These are phyloP conservation scores for Percopsis omiscomaycus DNA, from an alignment of 2,797 vertebrate genomes.

Conservation along the genomic window DNA sequence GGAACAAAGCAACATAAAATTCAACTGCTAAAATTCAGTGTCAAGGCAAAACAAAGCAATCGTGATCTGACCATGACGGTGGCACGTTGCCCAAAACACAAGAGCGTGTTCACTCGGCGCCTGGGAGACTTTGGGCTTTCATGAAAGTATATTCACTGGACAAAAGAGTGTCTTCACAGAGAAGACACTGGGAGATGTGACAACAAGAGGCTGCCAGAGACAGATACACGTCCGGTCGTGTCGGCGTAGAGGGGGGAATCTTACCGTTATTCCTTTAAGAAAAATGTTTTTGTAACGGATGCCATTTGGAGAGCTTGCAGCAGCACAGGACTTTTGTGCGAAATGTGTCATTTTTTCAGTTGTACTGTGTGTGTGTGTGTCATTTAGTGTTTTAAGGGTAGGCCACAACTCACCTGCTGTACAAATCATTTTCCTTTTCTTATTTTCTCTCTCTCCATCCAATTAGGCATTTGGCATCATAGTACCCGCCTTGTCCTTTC, in stretches of 20 bases:
- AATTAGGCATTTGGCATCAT: not conserved
- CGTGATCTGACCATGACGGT: constrained; percentile 45
- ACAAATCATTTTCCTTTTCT: not conserved
- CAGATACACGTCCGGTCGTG: too few relatives aligned
- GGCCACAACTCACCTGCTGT: not conserved
- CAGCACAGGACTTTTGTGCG: too few relatives aligned
- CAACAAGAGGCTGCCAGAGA: constrained; percentile 30
- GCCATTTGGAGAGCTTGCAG: too few relatives aligned
- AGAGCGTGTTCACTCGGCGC: constrained; percentile 49
- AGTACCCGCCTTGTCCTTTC: not conserved
- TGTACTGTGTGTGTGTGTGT: constrained; percentile 3
- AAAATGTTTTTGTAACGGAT: too few relatives aligned
- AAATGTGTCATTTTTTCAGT: not conserved
- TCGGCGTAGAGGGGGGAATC: too few relatives aligned
- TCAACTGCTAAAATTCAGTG: not conserved
- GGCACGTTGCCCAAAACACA: constrained; percentile 19
- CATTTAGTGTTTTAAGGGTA: constrained; percentile 9
- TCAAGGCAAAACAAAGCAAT: constrained; percentile 12
- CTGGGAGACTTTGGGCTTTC: constrained; percentile 39
- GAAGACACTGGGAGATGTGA: constrained; percentile 44
- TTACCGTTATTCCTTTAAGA: too few relatives aligned
- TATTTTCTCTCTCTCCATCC: not conserved
- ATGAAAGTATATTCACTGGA: constrained; percentile 32
- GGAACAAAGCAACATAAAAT: constrained; percentile 25
- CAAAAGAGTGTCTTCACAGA: constrained; percentile 36